Evolutionary conservation across 2,797 vertebrate genomes (phyloP), one percentile per base, ranked within the genome.

Genomic region (Podarcis siculus): DNA sequence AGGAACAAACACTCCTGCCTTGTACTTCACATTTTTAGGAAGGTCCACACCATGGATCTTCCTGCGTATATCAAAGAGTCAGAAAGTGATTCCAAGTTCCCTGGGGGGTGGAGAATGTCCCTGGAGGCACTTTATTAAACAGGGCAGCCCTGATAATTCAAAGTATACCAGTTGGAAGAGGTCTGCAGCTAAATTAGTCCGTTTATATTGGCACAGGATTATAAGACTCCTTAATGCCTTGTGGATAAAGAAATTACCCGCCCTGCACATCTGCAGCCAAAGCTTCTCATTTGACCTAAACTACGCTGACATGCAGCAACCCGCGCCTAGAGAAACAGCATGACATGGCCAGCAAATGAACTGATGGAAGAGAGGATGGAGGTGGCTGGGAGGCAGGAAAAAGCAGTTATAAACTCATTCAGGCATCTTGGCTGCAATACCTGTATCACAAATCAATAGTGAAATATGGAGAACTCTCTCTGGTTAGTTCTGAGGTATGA

Each of bases 151-250:
- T 71, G 87, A 71, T 80, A 85, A 45, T 1, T 23, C 0, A 3
- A 67, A 30, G 4, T 3, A 55, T 0, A 0, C 77, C 82, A 9
- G 37, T 35, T 86, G 93, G 93, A 93, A 94, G 86, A 55, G 37
- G 27, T 94, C 92, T 0, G 21, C 81, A 79, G 42, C 82, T 94
- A 91, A 95, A 94, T 93, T 89, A 94, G 87, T 89, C 61, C 88
- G 87, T 95, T 96, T 94, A 79, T 93, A 90, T 90, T 95, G 94
- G 93, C 89, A 55, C 17, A 45, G 89, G 88, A 95, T 94, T 93
- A 94, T 89, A 94, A 92, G 82, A 82, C 89, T 95, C 89, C 92
- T 76, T 42, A 91, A 86, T 89, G 83, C 86, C 90, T 94, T 79
- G 6, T 0, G 69, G 87, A 88, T 45, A 94, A 92, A 87, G 87